These are phyloP conservation scores for Noctua janthina DNA, from an alignment of 2,888 invertebrate genomes.

Conservation along the genomic window DNA sequence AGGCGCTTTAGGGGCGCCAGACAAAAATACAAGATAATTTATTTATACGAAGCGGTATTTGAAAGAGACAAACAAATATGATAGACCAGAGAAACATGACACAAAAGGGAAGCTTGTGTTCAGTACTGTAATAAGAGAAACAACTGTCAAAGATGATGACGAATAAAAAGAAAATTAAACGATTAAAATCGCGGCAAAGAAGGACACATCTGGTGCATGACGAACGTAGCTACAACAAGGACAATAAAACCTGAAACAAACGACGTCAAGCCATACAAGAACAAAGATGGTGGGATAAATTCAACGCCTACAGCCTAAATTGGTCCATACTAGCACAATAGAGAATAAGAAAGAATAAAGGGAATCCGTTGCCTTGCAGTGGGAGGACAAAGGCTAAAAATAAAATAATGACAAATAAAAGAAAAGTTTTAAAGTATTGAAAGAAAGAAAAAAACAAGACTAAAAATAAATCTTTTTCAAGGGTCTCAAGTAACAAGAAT, in stretches of 20 bases:
- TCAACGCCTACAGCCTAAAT: not conserved
- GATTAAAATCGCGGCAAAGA: not conserved
- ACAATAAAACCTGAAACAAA: not conserved
- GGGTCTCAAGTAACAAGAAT: not conserved
- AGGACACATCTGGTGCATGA: not conserved
- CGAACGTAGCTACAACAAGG: not conserved
- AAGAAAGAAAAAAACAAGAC: not conserved
- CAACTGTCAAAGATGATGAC: not conserved
- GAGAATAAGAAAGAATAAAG: not conserved
- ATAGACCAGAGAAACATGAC: not conserved
- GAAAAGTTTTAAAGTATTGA: not conserved
- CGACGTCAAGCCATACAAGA: not conserved
- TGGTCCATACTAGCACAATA: not conserved
- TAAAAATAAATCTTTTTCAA: not conserved
- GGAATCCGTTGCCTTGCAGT: not conserved
- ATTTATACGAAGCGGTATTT: not conserved
- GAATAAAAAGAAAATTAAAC: not conserved
- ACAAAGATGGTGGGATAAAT: not conserved
- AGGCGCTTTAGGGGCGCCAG: not conserved
- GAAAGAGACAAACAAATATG: not conserved
- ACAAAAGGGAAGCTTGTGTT: not conserved
- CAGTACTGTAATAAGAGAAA: not conserved
- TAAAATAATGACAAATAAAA: not conserved
- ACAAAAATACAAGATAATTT: slow-evolving; percentile 11
- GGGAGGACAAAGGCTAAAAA: not conserved